Percentiles rank a stretch among this genome's conserved stretches.
Evolutionary conservation across 2,888 invertebrate species (phyloP).

Genomic region (Watsonalla cultraria): DNA sequence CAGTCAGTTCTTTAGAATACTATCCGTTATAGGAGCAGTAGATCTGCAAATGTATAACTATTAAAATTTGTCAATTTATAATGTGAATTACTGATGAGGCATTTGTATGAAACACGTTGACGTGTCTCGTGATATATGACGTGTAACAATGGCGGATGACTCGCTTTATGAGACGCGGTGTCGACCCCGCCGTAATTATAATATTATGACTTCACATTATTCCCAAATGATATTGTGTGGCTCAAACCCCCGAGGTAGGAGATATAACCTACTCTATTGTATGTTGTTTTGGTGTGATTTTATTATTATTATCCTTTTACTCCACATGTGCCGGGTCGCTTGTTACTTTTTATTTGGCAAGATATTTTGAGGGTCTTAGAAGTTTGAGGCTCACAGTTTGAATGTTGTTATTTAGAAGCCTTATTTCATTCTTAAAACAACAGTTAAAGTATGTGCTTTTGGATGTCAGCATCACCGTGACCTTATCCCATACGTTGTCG

Average conservation of each 20-base stretch:
- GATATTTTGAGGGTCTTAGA: no score
- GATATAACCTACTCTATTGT: conserved; percentile 33
- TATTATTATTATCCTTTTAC: background rate
- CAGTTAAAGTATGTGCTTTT: no score
- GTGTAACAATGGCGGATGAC: conserved; percentile 64
- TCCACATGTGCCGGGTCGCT: background rate
- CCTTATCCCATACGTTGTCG: no score
- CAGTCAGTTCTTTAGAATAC: background rate
- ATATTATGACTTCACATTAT: conserved; percentile 73
- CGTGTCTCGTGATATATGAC: conserved; percentile 52
- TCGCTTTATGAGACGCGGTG: conserved; percentile 45
- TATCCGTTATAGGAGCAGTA: background rate
- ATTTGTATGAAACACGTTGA: conserved; percentile 48
- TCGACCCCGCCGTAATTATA: conserved; percentile 55
- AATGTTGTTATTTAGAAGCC: no score
- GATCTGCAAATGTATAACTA: background rate
- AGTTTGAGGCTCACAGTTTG: no score
- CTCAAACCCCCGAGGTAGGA: conserved; percentile 37
- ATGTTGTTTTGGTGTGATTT: background rate
- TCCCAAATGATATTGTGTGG: conserved; percentile 33
- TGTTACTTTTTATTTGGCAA: background rate
- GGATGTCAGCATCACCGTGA: no score
- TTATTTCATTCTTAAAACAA: no score
- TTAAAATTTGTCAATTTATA: conserved; percentile 15
- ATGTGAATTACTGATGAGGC: conserved; percentile 35